phyloP scores from a whole-genome alignment of 1,140 invertebrate genomes.

The Camponotus floridanus region DNA sequence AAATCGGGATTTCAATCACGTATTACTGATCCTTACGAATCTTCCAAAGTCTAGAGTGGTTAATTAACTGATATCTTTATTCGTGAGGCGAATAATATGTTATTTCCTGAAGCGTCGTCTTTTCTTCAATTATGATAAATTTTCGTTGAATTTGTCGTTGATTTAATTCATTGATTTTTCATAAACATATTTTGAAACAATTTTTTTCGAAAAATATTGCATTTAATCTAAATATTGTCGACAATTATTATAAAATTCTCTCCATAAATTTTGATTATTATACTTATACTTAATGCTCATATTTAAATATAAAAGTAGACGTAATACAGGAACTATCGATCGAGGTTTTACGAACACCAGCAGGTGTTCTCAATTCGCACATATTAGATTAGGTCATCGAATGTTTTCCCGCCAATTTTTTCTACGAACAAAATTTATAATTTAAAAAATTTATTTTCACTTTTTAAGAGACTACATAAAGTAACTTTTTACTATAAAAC shows the following conservation, averaged over 20 bases:
- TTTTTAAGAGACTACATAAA: background rate
- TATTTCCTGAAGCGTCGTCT: background rate
- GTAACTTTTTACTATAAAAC: background rate
- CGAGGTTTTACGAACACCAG: slow-evolving; percentile 34
- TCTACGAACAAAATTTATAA: background rate
- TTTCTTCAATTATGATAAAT: background rate
- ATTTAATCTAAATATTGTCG: background rate
- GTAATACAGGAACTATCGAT: slow-evolving; percentile 67
- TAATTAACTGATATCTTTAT: slow-evolving; percentile 1
- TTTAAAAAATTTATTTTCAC: background rate
- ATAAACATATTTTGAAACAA: background rate
- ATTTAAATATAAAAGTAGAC: slow-evolving; percentile 45
- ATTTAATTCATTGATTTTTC: background rate
- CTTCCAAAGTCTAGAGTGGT: slow-evolving; percentile 22
- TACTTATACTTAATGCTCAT: background rate
- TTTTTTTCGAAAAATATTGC: background rate
- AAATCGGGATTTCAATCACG: slow-evolving; percentile 71
- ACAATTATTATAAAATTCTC: slow-evolving; percentile 1
- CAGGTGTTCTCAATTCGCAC: slow-evolving; percentile 73
- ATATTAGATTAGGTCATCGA: slow-evolving; percentile 1
- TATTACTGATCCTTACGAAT: slow-evolving; percentile 62
- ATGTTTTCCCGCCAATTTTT: slow-evolving; percentile 18
- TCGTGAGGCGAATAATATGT: background rate
- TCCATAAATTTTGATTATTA: background rate
- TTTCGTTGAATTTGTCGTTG: background rate